Base-by-base conservation (phyloP, 2,888 invertebrate species). In the Brachypterus glaber region DNA sequence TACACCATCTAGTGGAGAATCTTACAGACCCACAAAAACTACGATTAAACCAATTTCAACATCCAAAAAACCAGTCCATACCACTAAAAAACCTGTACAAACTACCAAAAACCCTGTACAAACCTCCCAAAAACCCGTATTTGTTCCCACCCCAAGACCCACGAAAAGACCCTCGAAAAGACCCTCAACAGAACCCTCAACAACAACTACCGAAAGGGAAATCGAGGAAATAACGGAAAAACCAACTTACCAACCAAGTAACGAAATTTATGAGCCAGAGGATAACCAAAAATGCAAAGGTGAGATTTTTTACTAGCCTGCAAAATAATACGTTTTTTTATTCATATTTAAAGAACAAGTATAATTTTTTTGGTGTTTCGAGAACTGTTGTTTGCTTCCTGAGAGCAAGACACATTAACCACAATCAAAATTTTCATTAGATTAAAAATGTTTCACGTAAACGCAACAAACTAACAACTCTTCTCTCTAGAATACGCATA, bases 261-360 rank as follows among this genome's bases (percentile, higher is more conserved):
- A 54, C 35, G 54, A 53, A 39, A 49, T 49, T 15, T 48, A 52
- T 31, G 44, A 46, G 25, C 46, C 53, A 3, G 63, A 27, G 5
- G 4, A 5, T 9, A 11, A 27, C 12, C 4, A 71, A 13, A 68
- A 72, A 31, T 78, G 79, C 49, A 62, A 62, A 11, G 68, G 66
- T n/a, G n/a, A n/a, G n/a, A n/a, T n/a, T n/a, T n/a, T n/a, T n/a
- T n/a, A n/a, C n/a, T n/a, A n/a, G n/a, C n/a, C n/a, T n/a, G n/a
- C n/a, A n/a, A n/a, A n/a, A n/a, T n/a, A n/a, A n/a, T n/a, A n/a
- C n/a, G n/a, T n/a, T n/a, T n/a, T n/a, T n/a, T n/a, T n/a, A n/a
- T n/a, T n/a, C n/a, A n/a, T n/a, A n/a, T n/a, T n/a, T n/a, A n/a
- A n/a, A n/a, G n/a, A n/a, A n/a, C n/a, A n/a, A n/a, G n/a, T n/a